These are phyloP conservation scores for Setipinna tenuifilis DNA, from an alignment of 2,797 vertebrate species.

Conservation along the genomic window DNA sequence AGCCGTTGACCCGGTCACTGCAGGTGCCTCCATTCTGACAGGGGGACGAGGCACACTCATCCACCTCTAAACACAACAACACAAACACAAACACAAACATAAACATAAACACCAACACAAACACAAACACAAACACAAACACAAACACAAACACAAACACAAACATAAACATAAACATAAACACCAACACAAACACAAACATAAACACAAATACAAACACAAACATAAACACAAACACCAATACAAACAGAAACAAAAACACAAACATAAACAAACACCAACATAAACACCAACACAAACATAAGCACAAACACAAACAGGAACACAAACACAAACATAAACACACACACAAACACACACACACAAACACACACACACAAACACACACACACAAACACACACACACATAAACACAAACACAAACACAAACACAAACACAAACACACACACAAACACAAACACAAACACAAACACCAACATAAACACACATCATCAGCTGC, in stretches of 20 bases:
- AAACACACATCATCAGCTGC: neutral
- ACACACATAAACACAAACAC: too few relatives aligned
- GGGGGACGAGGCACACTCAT: conserved; percentile 87
- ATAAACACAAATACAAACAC: too few relatives aligned
- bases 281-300: too few relatives aligned
- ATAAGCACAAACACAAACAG: neutral
- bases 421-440: too few relatives aligned
- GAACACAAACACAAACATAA: neutral
- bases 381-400: too few relatives aligned
- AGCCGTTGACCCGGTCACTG: conserved; percentile 78
- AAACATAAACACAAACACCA: too few relatives aligned
- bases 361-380: too few relatives aligned
- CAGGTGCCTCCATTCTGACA: conserved; percentile 91
- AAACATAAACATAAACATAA: neutral
- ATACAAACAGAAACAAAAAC: neutral
- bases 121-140: too few relatives aligned
- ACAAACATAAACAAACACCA: neutral
- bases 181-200: too few relatives aligned
- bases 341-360: too few relatives aligned
- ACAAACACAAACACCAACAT: too few relatives aligned
- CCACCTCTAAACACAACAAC: conserved; percentile 77
- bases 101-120: neutral
- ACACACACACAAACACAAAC: neutral
- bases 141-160: neutral
- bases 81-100: neutral